Evolutionary conservation across 1,140 invertebrate genomes (phyloP), one percentile per base, ranked within the genome.

Genomic region (Diprion similis): DNA sequence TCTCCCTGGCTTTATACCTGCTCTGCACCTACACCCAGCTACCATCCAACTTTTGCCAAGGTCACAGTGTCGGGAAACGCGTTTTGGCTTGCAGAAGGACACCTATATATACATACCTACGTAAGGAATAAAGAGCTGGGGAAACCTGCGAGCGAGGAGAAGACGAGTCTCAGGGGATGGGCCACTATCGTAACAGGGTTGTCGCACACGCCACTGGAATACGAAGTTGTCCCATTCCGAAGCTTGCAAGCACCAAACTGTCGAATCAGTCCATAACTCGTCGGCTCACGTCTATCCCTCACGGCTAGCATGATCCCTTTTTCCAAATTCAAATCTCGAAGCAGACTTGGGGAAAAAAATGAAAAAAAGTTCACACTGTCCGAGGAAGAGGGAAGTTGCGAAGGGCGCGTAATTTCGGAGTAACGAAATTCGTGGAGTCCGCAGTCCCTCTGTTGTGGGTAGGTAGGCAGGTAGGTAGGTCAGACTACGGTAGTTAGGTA

Each of bases 101-200:
- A 51, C 48, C 48, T 15, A 51, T 13, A 8, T 59, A 8, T 59
- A 59, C 0, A 6, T 37, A 37, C 24, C 1, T 13, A 59, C 11
- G n/a, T 9, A 59, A 59, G 51, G 51, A 59, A 59, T 59, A 59
- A 59, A 59, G 51, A 59, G 51, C 1, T 37, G n/a, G 51, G 9
- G 51, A 59, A 59, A 15, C 6, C 51, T 59, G 9, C 6, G 51
- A 13, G n/a, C 51, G 11, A 11, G 51, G 9, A 59, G 6, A 37
- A 37, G 37, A 10, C 47, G 37, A 71, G 75, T 78, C 81, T 79
- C 80, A 46, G 45, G 78, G 77, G 80, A 81, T 66, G 75, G 75
- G 75, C 78, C 76, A 78, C 81, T 78, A 82, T 83, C 82, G 81
- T 84, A 84, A 85, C 79, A 80, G 76, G 80, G 79, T 83, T 85